Percentiles rank a stretch among this genome's conserved stretches.
These are phyloP conservation scores for Conchocele bisecta DNA, from an alignment of 2,888 invertebrate genomes.

Conservation along the genomic window DNA sequence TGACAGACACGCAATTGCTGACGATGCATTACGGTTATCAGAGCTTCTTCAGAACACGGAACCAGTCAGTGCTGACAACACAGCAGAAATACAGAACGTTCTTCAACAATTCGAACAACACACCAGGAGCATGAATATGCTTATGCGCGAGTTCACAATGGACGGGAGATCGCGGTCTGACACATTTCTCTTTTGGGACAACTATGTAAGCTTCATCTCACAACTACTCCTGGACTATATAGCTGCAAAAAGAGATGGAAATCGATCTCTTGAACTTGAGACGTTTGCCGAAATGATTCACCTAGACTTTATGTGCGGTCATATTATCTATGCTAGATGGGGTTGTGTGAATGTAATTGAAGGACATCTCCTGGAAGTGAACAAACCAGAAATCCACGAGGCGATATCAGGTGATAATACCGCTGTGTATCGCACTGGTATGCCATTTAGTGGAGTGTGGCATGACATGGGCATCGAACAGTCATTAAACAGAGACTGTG, in stretches of 20 bases:
- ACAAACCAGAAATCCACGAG: conserved; percentile 1
- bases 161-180: background rate
- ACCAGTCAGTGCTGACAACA: too few species aligned
- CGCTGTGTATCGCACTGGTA: conserved; percentile 2
- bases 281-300: conserved; percentile 25
- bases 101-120: too few species aligned
- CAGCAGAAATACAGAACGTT: too few species aligned
- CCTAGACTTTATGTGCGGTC: conserved; percentile 4
- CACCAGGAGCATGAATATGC: background rate
- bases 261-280: conserved; percentile 12
- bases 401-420: background rate
- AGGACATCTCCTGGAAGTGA: conserved; percentile 1
- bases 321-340: conserved; percentile 26
- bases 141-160: background rate
- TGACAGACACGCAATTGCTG: too few species aligned
- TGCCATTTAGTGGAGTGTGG: conserved; percentile 29
- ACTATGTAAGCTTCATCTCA: background rate
- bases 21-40: too few species aligned
- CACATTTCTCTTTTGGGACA: conserved; percentile 8
- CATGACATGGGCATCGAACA: conserved; percentile 33
- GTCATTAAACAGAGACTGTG: conserved; percentile 39
- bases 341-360: conserved; percentile 7
- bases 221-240: conserved; percentile 12
- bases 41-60: too few species aligned
- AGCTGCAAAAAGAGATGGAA: conserved; percentile 14